A percentile compares a stretch with the other conserved stretches of the same genome.
Conservation (phyloP, 92 coral and sea anemone genomes). For the Palythoa grandis region DNA sequence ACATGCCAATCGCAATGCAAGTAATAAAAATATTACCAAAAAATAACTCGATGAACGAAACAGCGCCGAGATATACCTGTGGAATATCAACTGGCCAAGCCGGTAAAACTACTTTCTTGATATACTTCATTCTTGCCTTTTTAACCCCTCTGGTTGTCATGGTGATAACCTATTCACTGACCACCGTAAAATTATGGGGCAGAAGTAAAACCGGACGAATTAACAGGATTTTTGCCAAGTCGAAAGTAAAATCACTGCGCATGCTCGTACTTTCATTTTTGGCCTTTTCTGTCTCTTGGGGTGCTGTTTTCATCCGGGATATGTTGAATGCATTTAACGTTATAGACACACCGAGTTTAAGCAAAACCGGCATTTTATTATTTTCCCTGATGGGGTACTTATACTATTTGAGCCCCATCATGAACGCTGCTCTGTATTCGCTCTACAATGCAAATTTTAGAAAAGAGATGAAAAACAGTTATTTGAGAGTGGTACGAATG, state of each 20-base stretch:
- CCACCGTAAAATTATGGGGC: constrained; percentile 28
- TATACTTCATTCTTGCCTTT: constrained; percentile 27
- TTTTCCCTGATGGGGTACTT: not conserved
- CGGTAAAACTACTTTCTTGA: constrained; percentile 1
- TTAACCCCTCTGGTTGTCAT: constrained; percentile 24
- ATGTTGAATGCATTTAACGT: constrained; percentile 7
- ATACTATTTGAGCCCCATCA: constrained; percentile 12
- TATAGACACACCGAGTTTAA: not conserved
- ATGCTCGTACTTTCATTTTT: constrained; percentile 25
- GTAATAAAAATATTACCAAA: too few relatives aligned
- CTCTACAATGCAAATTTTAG: constrained; percentile 38
- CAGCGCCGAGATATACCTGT: constrained; percentile 4
- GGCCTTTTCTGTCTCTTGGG: constrained; percentile 25
- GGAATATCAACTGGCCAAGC: constrained; percentile 20
- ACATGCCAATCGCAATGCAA: not conserved
- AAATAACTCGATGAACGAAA: not conserved
- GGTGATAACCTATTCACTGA: constrained; percentile 15
- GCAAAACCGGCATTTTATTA: not conserved
- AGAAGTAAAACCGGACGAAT: constrained; percentile 13
- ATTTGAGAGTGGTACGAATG: not conserved
- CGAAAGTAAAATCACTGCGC: constrained; percentile 29
- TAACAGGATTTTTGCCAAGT: constrained; percentile 7
- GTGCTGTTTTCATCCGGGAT: constrained; percentile 36
- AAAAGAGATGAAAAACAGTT: constrained; percentile 17
- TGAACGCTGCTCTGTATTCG: constrained; percentile 36